phyloP scores from a whole-genome alignment of 2,797 vertebrate species.

The Austrolebias charrua region DNA sequence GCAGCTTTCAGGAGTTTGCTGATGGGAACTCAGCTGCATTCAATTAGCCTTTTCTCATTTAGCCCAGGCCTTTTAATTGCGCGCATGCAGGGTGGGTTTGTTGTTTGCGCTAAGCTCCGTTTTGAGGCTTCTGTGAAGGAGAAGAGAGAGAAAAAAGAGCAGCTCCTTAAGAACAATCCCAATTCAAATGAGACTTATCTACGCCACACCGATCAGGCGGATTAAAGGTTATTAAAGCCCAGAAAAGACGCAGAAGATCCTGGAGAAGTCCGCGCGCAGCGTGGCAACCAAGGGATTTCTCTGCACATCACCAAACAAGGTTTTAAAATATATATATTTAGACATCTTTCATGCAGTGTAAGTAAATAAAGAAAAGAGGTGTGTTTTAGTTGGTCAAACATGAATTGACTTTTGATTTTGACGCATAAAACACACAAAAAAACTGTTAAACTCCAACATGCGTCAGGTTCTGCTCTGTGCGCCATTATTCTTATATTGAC shows the following conservation, averaged over 20 bases:
- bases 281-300: too few species aligned
- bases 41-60: slow-evolving; percentile 77
- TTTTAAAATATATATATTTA: too few species aligned
- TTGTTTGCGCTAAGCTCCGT: slow-evolving; percentile 74
- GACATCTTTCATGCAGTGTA: too few species aligned
- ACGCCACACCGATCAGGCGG: slow-evolving; percentile 88
- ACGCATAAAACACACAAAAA: too few species aligned
- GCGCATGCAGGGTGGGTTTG: slow-evolving; percentile 73
- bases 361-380: too few species aligned
- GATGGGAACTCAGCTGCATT: slow-evolving; percentile 67
- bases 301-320: too few species aligned
- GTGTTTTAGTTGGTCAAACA: too few species aligned
- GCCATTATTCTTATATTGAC: too few species aligned
- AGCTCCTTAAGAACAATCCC: slow-evolving; percentile 75
- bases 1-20: slow-evolving; percentile 47
- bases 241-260: slow-evolving; percentile 76
- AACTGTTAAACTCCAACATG: too few species aligned
- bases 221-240: slow-evolving; percentile 89
- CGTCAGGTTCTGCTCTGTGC: too few species aligned
- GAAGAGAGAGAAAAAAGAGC: slow-evolving; percentile 25
- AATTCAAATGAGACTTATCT: slow-evolving; percentile 88
- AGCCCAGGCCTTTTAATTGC: slow-evolving; percentile 78
- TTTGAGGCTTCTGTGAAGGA: slow-evolving; percentile 63
- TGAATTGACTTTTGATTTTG: too few species aligned
- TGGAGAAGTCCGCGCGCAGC: slow-evolving; percentile 74